Evolutionary conservation across 2,113 vertebrate genomes (phyloP).

Genomic region (Phalacrocorax carbo): DNA sequence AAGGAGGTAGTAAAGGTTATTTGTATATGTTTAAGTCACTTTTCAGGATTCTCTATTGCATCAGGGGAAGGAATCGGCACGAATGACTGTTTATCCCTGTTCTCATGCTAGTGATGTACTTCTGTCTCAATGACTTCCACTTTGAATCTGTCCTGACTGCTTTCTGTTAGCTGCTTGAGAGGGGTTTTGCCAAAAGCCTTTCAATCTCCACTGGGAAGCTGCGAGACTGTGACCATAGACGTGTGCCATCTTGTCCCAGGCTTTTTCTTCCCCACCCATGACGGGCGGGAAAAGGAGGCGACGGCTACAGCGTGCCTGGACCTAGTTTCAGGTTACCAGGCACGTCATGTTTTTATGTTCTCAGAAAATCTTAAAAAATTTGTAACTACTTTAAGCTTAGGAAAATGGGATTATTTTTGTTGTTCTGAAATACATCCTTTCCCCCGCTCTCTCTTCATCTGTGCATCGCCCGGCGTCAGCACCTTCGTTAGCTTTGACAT

Average conservation of each 20-base stretch:
- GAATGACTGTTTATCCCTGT: neutral
- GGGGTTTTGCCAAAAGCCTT: neutral
- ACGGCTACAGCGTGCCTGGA: neutral
- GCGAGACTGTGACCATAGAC: neutral
- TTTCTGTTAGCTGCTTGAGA: neutral
- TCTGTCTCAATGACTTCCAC: neutral
- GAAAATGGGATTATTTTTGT: neutral
- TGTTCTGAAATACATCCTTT: neutral
- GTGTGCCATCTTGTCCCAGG: neutral
- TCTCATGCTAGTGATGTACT: neutral
- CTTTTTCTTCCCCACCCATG: neutral
- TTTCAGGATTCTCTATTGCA: neutral
- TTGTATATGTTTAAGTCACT: neutral
- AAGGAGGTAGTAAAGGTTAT: neutral
- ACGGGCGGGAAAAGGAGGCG: neutral
- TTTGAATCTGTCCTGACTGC: rapidly evolving
- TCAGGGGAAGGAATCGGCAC: neutral
- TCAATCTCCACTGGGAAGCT: neutral
- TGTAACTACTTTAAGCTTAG: neutral
- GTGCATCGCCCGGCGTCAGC: rapidly evolving
- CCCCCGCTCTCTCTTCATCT: neutral
- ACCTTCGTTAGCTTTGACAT: neutral
- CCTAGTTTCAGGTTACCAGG: neutral
- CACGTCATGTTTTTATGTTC: neutral
- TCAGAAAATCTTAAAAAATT: neutral